phyloP scores from a whole-genome alignment of 2,888 invertebrate genomes.

The Desoria tigrina region DNA sequence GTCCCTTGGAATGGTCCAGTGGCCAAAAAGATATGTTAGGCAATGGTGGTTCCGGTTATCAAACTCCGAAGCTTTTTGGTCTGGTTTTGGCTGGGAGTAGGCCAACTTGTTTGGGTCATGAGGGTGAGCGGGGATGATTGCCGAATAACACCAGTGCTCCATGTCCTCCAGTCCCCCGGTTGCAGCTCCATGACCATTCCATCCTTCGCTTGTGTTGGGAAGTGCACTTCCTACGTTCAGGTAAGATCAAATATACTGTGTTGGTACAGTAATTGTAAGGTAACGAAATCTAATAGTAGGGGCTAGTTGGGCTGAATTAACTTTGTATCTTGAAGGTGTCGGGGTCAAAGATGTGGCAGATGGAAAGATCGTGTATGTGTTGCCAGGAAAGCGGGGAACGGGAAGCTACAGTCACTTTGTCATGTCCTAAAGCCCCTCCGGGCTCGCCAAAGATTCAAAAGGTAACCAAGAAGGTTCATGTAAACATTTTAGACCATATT shows the following conservation, averaged over 20 bases:
- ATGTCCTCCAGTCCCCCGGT: slow-evolving; percentile 85
- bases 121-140: slow-evolving; percentile 68
- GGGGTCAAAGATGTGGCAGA: slow-evolving; percentile 93
- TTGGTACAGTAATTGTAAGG: background rate
- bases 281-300: background rate
- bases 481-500: no score
- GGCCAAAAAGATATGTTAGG: no score
- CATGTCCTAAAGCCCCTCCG: slow-evolving; percentile 84
- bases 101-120: slow-evolving; percentile 28
- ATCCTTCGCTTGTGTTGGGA: slow-evolving; percentile 87
- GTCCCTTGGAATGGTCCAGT: no score
- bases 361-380: slow-evolving; percentile 92
- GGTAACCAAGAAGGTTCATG: slow-evolving; percentile 59
- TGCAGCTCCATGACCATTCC: slow-evolving; percentile 91
- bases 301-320: no score
- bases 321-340: no score
- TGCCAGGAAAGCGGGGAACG: slow-evolving; percentile 91
- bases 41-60: no score
- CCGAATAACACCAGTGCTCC: slow-evolving; percentile 86
- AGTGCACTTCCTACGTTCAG: slow-evolving; percentile 89
- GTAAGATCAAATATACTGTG: slow-evolving; percentile 59
- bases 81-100: slow-evolving; percentile 30
- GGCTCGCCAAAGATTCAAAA: slow-evolving; percentile 83
- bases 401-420: slow-evolving; percentile 82
- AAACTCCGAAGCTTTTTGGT: no score